Evolutionary conservation across 2,113 vertebrate genomes (phyloP), one percentile per base, ranked within the genome.

Genomic region (Xyliphius kryptos): DNA sequence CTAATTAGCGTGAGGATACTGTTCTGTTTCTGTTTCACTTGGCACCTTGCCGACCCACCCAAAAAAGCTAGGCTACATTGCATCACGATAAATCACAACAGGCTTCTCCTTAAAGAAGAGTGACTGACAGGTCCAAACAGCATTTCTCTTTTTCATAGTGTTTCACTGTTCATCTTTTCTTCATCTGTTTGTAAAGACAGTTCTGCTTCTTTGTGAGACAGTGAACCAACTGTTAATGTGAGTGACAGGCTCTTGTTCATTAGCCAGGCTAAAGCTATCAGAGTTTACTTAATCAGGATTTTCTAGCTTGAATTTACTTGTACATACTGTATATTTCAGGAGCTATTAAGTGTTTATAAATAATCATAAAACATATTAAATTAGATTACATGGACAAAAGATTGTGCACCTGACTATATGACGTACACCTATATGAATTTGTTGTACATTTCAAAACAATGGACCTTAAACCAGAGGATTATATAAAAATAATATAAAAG

Each of bases 1-100:
- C 84, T 78, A 80, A 86, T 87, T 82, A 88, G 82, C 1, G 53
- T 71, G 72, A 48, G 74, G 78, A 72, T 70, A 63, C 70, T 59
- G 58, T 68, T 76, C 75, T 72, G 19, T 58, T 0, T 43, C 7
- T n/a, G n/a, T n/a, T n/a, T n/a, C n/a, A 10, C 69, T 75, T 41
- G 47, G 68, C 74, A 67, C 73, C 75, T 71, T 50, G 51, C 69
- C 51, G 68, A 51, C 61, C 68, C 71, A 37, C 74, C 57, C 76
- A 79, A 82, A 73, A 77, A 59, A n/a, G 74, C 66, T 59, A 70
- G 17, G 61, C 38, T 63, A 54, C 49, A 5, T 41, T 50, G 40
- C 9, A 38, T 41, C 56, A 57, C 72, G 51, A 64, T 64, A 67
- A 62, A 55, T 8, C 36, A 40, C 62, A 71, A 68, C 12, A 10